phyloP scores from a whole-genome alignment of 2,888 invertebrate species.

The Desoria tigrina region DNA sequence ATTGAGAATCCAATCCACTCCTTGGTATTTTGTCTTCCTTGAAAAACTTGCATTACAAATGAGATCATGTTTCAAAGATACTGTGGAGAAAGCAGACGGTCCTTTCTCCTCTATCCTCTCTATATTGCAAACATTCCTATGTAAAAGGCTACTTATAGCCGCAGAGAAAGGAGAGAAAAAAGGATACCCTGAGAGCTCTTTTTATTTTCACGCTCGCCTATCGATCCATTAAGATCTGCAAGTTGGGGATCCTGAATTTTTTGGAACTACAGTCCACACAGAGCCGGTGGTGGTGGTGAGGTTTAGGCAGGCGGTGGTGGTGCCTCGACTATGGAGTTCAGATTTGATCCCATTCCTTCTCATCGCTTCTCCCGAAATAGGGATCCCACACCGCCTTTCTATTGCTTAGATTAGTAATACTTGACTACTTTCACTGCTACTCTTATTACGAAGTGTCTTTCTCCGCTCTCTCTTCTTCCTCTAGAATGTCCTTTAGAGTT shows the following conservation, averaged over 20 bases:
- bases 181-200: constrained; percentile 18
- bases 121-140: constrained; percentile 13
- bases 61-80: constrained; percentile 47
- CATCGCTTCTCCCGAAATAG: constrained; percentile 13
- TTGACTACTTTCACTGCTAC: constrained; percentile 16
- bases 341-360: constrained; percentile 21
- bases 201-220: constrained; percentile 30
- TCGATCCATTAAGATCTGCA: constrained; percentile 27
- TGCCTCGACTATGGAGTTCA: too few relatives aligned
- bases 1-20: constrained; percentile 8
- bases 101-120: neutral
- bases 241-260: constrained; percentile 2
- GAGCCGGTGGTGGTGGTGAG: neutral
- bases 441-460: constrained; percentile 8
- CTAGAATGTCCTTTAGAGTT: neutral
- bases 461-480: constrained; percentile 7
- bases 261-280: neutral
- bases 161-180: constrained; percentile 6
- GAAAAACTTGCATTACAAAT: constrained; percentile 32
- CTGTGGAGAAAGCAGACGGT: constrained; percentile 42
- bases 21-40: constrained; percentile 27
- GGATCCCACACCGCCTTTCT: constrained; percentile 8
- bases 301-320: neutral
- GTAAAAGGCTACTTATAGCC: too few relatives aligned
- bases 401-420: constrained; percentile 23